A percentile compares a stretch with the other conserved stretches of the same genome.
phyloP scores from a whole-genome alignment of 2,797 vertebrate species.

The Xerus rutilus region DNA sequence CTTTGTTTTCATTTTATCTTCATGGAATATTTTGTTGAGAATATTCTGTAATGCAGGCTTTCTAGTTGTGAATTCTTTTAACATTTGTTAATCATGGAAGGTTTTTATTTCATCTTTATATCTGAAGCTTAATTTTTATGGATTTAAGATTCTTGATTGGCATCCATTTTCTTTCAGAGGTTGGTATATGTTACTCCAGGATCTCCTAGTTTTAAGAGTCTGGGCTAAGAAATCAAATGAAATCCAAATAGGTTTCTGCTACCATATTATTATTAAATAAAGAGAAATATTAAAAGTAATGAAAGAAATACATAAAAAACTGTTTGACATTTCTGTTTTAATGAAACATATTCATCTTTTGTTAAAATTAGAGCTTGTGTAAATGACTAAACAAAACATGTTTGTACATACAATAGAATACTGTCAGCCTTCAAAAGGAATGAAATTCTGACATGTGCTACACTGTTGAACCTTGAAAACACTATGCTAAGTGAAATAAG shows the following conservation, averaged over 20 bases:
- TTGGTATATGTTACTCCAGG: too few relatives aligned
- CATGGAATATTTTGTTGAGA: too few relatives aligned
- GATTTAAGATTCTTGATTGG: too few relatives aligned
- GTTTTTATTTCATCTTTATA: too few relatives aligned
- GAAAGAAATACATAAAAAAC: background rate
- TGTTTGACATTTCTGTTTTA: background rate
- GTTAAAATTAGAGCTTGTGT: slow-evolving; percentile 6
- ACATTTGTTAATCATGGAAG: too few relatives aligned
- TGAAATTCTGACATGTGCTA: background rate
- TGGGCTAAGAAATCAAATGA: too few relatives aligned
- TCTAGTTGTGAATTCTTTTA: too few relatives aligned
- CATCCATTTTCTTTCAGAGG: too few relatives aligned
- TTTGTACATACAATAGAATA: background rate
- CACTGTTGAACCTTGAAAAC: background rate
- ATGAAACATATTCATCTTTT: background rate
- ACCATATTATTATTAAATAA: background rate
- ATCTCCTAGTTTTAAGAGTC: too few relatives aligned
- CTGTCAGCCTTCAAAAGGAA: background rate
- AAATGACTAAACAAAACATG: background rate
- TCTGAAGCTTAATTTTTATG: too few relatives aligned
- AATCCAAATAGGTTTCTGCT: background rate
- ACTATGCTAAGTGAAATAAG: background rate
- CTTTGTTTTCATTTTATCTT: too few relatives aligned
- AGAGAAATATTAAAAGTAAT: slow-evolving; percentile 12
- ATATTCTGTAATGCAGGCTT: too few relatives aligned